Conservation (phyloP, 2,113 vertebrate genomes). For the Aramus guarauna region DNA sequence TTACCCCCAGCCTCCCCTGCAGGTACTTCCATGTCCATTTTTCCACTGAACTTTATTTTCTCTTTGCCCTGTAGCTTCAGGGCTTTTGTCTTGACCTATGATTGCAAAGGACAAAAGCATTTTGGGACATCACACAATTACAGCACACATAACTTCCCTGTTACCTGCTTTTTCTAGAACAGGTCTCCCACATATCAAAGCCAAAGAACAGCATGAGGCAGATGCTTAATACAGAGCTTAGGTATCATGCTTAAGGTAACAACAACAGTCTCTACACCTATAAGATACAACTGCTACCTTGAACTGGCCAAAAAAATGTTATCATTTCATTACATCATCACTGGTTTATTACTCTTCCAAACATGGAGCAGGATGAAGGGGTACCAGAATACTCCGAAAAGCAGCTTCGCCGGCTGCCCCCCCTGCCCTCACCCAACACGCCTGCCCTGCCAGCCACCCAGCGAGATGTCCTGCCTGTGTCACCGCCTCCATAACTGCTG, state of each 20-base stretch:
- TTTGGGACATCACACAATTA: background rate
- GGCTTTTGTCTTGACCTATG: background rate
- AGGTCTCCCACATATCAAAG: background rate
- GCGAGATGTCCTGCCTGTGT: background rate
- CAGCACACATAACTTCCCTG: background rate
- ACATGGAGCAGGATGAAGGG: background rate
- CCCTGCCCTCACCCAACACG: background rate
- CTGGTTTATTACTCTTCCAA: background rate
- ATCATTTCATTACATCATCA: background rate
- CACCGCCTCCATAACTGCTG: background rate
- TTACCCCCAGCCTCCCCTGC: background rate
- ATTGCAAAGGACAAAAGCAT: background rate
- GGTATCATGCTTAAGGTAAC: background rate
- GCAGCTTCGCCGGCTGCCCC: background rate
- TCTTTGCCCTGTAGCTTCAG: background rate
- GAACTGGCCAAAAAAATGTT: background rate
- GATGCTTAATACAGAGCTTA: background rate
- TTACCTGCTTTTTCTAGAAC: background rate
- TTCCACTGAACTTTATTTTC: background rate
- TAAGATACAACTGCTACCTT: background rate
- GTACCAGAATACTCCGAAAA: background rate
- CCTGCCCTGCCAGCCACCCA: background rate
- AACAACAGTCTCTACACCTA: background rate
- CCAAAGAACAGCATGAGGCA: background rate
- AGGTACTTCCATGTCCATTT: background rate